Conservation (phyloP, 2,888 invertebrate genomes). For the Hypselothyrea guttata region DNA sequence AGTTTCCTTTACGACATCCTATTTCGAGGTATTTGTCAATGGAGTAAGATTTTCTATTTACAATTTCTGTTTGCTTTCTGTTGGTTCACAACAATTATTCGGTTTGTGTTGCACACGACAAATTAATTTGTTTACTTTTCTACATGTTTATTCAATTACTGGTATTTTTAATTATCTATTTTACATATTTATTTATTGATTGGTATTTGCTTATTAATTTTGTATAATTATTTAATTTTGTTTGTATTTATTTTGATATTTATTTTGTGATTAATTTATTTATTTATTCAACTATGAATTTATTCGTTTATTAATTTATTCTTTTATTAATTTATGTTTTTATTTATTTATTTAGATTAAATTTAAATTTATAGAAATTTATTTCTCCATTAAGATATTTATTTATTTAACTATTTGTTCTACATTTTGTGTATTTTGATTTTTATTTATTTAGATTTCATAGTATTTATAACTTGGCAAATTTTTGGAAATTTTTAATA, state of each 20-base stretch:
- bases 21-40: constrained; percentile 83
- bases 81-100: constrained; percentile 10
- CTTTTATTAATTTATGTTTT: background rate
- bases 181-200: constrained; percentile 7
- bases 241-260: too few species aligned
- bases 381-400: too few species aligned
- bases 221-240: too few species aligned
- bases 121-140: background rate
- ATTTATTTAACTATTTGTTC: too few species aligned
- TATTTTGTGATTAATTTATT: background rate
- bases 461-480: too few species aligned
- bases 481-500: too few species aligned
- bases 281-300: background rate
- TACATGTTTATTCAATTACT: constrained; percentile 9
- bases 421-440: too few species aligned
- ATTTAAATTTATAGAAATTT: constrained; percentile 5
- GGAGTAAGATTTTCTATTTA: constrained; percentile 79
- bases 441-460: too few species aligned
- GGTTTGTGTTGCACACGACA: constrained; percentile 38
- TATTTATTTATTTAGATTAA: constrained; percentile 1
- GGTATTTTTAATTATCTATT: constrained; percentile 11
- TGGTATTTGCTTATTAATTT: background rate
- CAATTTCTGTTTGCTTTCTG: constrained; percentile 44
- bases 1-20: constrained; percentile 83
- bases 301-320: background rate